Percentiles rank a stretch among this genome's conserved stretches.
Conservation (phyloP, 1,140 invertebrate genomes). For the Pseudobourletiella spinata region DNA sequence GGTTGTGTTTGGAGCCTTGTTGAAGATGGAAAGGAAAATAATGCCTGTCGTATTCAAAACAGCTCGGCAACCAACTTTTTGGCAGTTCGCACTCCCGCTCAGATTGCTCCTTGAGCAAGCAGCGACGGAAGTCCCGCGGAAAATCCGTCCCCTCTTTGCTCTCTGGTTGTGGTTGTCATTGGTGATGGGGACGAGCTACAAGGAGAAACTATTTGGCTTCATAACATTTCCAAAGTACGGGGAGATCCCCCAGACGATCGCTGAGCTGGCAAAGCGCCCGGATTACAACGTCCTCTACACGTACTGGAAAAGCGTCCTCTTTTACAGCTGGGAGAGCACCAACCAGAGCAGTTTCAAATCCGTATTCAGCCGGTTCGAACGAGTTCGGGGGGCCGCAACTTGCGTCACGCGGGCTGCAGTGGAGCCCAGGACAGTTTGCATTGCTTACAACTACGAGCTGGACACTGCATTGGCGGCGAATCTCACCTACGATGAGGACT, state of each 20-base stretch:
- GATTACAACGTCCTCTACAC: neutral
- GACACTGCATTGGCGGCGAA: neutral
- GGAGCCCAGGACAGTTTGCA: neutral
- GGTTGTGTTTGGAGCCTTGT: neutral
- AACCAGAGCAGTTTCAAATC: neutral
- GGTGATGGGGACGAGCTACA: neutral
- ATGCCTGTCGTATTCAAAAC: too few relatives aligned
- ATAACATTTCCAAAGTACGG: neutral
- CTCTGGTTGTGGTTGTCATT: neutral
- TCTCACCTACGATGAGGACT: neutral
- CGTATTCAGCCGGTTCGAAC: neutral
- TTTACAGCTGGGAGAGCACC: neutral
- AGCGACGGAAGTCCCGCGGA: neutral
- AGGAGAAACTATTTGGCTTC: neutral
- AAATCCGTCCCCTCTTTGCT: neutral
- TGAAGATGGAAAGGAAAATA: neutral
- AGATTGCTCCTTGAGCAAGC: neutral
- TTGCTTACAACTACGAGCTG: neutral
- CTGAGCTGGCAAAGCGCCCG: neutral
- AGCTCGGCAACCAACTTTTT: too few relatives aligned
- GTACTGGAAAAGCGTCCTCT: neutral
- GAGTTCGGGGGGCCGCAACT: neutral
- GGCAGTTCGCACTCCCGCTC: neutral
- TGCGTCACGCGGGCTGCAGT: neutral
- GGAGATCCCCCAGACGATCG: neutral